Conservation (phyloP, 2,797 vertebrate species). For the Galago senegalensis region DNA sequence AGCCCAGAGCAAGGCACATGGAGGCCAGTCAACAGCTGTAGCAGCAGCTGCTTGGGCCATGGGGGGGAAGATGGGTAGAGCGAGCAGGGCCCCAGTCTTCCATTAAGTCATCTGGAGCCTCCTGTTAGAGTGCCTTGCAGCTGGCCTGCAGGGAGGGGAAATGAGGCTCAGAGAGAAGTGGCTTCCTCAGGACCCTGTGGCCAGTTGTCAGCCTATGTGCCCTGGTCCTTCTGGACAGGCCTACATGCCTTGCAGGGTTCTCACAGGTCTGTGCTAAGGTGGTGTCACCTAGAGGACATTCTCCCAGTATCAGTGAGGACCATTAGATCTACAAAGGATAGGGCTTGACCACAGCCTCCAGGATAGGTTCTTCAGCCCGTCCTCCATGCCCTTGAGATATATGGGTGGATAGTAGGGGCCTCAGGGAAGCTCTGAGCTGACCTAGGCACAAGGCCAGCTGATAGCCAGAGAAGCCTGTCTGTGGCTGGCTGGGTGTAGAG, state of each 20-base stretch:
- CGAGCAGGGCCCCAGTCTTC: background rate
- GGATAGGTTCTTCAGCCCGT: background rate
- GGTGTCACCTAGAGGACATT: background rate
- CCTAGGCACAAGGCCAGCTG: background rate
- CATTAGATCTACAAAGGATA: background rate
- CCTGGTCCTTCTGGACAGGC: background rate
- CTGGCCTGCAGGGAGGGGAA: background rate
- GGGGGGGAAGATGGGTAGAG: background rate
- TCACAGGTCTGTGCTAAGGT: background rate
- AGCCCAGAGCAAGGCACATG: fast-evolving
- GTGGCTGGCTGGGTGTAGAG: background rate
- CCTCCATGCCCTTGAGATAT: background rate
- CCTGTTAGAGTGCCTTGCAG: fast-evolving
- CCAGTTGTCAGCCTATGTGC: background rate
- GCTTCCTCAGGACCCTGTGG: background rate
- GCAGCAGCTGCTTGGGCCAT: background rate
- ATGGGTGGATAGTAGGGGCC: background rate
- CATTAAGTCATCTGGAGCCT: background rate
- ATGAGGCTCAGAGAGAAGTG: background rate
- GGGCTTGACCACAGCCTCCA: background rate
- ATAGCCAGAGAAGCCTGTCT: background rate
- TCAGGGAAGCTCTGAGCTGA: background rate
- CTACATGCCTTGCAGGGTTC: background rate
- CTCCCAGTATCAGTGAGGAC: background rate
- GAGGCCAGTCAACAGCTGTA: background rate